Conservation (phyloP, 2,113 vertebrate genomes). For the Leiothrix lutea region DNA sequence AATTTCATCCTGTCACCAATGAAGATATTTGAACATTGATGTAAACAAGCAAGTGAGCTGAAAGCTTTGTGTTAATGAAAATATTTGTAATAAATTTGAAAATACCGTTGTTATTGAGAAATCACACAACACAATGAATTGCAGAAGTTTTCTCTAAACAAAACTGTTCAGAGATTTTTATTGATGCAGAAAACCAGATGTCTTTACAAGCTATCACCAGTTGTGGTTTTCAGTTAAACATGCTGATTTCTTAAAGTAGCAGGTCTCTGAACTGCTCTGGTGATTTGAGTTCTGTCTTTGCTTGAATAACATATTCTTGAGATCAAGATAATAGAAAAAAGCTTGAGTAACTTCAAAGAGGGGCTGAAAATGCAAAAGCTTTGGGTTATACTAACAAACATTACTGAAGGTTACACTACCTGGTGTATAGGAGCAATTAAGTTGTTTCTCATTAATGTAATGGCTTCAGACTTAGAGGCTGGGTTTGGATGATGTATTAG, state of each 20-base stretch:
- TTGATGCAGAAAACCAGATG: neutral
- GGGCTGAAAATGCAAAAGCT: neutral
- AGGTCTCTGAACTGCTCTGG: neutral
- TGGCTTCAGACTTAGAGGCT: neutral
- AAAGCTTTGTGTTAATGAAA: neutral
- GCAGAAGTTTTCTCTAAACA: neutral
- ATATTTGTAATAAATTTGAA: neutral
- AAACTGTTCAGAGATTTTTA: neutral
- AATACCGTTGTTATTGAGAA: neutral
- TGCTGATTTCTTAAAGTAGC: neutral
- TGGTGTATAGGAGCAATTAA: neutral
- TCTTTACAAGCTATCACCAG: neutral
- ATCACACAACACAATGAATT: neutral
- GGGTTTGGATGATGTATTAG: neutral
- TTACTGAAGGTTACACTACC: neutral
- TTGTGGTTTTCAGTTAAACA: neutral
- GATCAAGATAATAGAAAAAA: neutral
- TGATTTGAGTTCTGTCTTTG: neutral
- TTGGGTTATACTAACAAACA: neutral
- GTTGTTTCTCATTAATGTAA: neutral
- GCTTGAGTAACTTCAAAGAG: neutral
- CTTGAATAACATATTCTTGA: neutral
- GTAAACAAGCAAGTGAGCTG: neutral
- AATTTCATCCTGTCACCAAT: neutral
- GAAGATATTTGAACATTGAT: neutral